Percentiles rank a stretch among this genome's conserved stretches.
These are phyloP conservation scores for Tipula vernalis DNA, from an alignment of 2,888 invertebrate species.

Conservation along the genomic window DNA sequence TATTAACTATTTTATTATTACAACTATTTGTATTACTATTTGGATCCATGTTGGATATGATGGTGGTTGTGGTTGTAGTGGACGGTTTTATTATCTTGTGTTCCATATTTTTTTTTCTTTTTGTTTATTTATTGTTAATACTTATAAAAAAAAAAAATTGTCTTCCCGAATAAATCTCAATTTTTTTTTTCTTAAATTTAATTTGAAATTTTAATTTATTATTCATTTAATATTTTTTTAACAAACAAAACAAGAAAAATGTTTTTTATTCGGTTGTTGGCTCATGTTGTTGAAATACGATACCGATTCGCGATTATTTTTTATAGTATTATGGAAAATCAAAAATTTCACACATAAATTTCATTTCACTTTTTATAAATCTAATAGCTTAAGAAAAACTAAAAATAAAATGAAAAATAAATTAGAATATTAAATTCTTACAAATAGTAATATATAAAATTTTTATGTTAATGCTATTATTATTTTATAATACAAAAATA, in stretches of 20 bases:
- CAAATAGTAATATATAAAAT: not conserved
- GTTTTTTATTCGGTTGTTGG: not conserved
- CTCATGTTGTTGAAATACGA: not conserved
- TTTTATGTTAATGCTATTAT: not conserved
- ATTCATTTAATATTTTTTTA: not conserved
- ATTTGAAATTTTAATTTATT: conserved; percentile 8
- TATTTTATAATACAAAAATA: not conserved
- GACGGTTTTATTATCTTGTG: conserved; percentile 1
- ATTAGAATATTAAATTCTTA: conserved; percentile 4
- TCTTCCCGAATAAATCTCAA: not conserved
- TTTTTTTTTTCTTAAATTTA: conserved; percentile 9
- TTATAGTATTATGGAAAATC: not conserved
- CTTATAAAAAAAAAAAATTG: not conserved
- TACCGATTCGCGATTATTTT: not conserved
- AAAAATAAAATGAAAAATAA: not conserved
- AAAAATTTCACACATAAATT: not conserved
- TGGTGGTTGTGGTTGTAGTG: not conserved
- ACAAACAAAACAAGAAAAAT: not conserved
- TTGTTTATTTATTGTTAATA: not conserved
- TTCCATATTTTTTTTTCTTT: conserved; percentile 10
- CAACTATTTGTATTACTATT: conserved; percentile 4
- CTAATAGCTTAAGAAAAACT: not conserved
- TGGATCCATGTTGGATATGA: conserved; percentile 5
- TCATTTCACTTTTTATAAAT: not conserved
- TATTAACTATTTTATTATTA: not conserved